Evolutionary conservation across 2,113 vertebrate genomes (phyloP).

Genomic region (Neolamprologus sp.): DNA sequence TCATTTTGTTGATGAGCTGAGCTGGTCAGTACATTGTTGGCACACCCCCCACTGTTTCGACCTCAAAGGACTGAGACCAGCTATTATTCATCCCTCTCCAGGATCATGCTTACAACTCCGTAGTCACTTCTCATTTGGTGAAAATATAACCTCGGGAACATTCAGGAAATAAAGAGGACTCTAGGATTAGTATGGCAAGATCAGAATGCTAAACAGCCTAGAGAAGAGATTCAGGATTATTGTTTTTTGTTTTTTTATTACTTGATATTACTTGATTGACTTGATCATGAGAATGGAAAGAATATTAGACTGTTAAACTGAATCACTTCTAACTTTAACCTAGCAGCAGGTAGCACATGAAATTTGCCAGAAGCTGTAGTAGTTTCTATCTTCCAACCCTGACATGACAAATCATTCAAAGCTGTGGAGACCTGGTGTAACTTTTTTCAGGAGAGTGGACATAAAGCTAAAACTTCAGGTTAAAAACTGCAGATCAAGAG

Average conservation of each 20-base stretch:
- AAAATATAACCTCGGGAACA: neutral
- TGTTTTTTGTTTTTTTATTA: neutral
- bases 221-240: neutral
- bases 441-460: neutral
- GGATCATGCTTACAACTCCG: conserved; percentile 28
- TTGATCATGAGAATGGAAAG: neutral
- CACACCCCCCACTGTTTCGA: neutral
- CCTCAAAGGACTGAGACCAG: conserved; percentile 2
- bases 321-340: neutral
- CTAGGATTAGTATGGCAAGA: neutral
- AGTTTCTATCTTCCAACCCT: neutral
- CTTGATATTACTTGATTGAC: neutral
- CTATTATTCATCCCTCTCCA: conserved; percentile 32
- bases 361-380: neutral
- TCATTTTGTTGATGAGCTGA: conserved; percentile 54
- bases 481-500: conserved; percentile 29
- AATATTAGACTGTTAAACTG: neutral
- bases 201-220: neutral
- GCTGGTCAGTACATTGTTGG: conserved; percentile 51
- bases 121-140: conserved; percentile 37
- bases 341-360: neutral
- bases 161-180: neutral
- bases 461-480: conserved; percentile 25
- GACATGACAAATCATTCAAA: neutral
- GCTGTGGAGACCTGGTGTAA: conserved; percentile 21